Percentiles rank a stretch among this genome's conserved stretches.
phyloP scores from a whole-genome alignment of 2,888 invertebrate genomes.

The Yponomeuta cagnagella region DNA sequence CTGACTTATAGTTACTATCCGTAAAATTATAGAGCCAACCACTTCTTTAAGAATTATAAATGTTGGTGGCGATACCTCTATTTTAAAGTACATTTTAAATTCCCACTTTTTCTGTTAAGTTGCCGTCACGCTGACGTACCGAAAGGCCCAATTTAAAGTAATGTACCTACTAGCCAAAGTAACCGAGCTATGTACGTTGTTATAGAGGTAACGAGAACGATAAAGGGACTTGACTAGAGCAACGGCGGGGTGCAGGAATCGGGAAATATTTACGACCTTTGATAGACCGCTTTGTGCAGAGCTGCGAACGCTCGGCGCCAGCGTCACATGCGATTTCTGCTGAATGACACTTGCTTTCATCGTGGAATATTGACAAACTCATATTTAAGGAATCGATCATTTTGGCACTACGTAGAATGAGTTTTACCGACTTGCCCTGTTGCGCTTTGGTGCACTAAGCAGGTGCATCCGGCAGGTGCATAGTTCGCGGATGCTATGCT shows the following conservation, averaged over 20 bases:
- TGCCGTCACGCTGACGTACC: no score
- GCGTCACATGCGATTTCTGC: not conserved
- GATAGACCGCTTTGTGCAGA: conserved; percentile 62
- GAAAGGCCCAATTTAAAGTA: not conserved
- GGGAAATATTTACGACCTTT: conserved; percentile 68
- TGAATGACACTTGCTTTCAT: conserved; percentile 3
- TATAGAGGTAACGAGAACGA: conserved; percentile 18
- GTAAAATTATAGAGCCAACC: no score
- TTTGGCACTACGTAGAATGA: not conserved
- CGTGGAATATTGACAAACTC: conserved; percentile 8
- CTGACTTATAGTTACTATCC: not conserved
- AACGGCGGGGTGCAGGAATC: conserved; percentile 37
- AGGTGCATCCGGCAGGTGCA: no score
- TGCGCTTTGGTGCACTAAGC: not conserved
- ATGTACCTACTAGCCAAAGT: not conserved
- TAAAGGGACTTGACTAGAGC: conserved; percentile 53
- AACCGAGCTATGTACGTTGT: not conserved
- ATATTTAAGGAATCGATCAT: conserved; percentile 8
- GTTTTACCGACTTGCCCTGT: not conserved
- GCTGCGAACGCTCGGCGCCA: conserved; percentile 26
- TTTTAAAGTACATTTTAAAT: no score
- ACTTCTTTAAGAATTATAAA: no score
- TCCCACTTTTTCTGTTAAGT: no score
- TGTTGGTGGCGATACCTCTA: no score
- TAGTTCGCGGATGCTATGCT: no score